Percentiles rank a stretch among this genome's conserved stretches.
These are phyloP conservation scores for Calycopis cecrops DNA, from an alignment of 1,140 invertebrate genomes.

Conservation along the genomic window DNA sequence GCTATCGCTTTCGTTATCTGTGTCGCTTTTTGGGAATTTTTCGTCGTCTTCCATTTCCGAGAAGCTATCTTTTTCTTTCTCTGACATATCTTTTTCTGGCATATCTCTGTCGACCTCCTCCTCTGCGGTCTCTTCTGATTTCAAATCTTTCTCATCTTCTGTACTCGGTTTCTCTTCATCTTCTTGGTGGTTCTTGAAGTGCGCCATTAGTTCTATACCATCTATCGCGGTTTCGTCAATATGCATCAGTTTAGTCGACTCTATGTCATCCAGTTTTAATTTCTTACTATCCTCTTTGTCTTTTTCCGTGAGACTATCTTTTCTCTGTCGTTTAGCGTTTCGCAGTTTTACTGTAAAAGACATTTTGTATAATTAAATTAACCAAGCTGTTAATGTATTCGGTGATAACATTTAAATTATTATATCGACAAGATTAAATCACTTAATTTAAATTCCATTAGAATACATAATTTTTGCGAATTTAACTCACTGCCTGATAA, in stretches of 20 bases:
- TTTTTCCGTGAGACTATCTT: conserved; percentile 74
- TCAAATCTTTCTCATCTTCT: conserved; percentile 58
- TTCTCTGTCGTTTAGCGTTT: conserved; percentile 74
- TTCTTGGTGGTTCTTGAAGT: conserved; percentile 50
- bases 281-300: conserved; percentile 65
- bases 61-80: conserved; percentile 66
- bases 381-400: not conserved
- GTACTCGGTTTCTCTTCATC: conserved; percentile 63
- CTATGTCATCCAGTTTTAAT: conserved; percentile 46
- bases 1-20: conserved; percentile 66
- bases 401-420: not conserved
- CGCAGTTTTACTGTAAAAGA: conserved; percentile 64
- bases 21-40: conserved; percentile 66
- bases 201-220: conserved; percentile 69
- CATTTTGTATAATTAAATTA: not conserved
- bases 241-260: conserved; percentile 51
- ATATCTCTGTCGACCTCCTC: conserved; percentile 34
- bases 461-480: no score
- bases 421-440: no score
- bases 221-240: conserved; percentile 72
- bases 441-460: no score
- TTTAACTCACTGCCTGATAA: no score
- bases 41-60: conserved; percentile 72
- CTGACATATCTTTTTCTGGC: conserved; percentile 39
- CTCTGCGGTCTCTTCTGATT: conserved; percentile 49